phyloP scores from a whole-genome alignment of 1,140 invertebrate genomes.

The Parasteatoda tepidariorum region DNA sequence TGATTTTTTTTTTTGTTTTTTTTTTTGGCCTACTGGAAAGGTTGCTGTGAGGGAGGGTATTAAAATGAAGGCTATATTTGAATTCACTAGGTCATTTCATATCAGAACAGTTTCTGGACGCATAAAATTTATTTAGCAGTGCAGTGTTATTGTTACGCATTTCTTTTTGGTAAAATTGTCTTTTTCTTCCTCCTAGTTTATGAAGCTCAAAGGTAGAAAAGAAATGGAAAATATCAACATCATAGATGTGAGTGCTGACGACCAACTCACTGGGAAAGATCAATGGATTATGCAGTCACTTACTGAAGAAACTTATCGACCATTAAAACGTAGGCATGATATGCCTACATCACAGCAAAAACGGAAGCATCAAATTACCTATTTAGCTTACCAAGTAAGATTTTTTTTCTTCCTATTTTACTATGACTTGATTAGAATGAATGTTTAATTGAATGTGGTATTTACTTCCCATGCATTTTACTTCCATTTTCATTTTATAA shows the following conservation, averaged over 20 bases:
- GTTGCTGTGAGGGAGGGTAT: no score
- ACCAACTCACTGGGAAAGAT: conserved; percentile 81
- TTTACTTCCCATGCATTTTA: no score
- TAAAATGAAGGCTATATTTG: no score
- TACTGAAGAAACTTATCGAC: conserved; percentile 77
- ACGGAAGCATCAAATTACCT: conserved; percentile 95
- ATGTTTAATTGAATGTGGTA: no score
- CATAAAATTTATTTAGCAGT: no score
- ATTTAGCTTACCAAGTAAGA: conserved; percentile 85
- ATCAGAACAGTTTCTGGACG: no score
- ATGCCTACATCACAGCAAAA: conserved; percentile 78
- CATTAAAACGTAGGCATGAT: conserved; percentile 71
- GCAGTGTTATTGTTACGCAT: no score
- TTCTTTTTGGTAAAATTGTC: no score
- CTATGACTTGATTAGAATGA: background rate
- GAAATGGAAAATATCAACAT: conserved; percentile 74
- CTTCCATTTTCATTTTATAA: no score
- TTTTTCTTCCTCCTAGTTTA: conserved; percentile 65
- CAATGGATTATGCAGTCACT: conserved; percentile 85
- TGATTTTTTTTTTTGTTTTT: no score
- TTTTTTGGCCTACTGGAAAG: no score
- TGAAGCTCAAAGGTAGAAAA: conserved; percentile 70
- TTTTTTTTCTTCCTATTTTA: background rate
- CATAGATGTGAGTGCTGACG: conserved; percentile 85
- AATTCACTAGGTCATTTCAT: no score